These are phyloP conservation scores for Hipparchia sbordonii DNA, from an alignment of 2,888 invertebrate genomes.

Conservation along the genomic window DNA sequence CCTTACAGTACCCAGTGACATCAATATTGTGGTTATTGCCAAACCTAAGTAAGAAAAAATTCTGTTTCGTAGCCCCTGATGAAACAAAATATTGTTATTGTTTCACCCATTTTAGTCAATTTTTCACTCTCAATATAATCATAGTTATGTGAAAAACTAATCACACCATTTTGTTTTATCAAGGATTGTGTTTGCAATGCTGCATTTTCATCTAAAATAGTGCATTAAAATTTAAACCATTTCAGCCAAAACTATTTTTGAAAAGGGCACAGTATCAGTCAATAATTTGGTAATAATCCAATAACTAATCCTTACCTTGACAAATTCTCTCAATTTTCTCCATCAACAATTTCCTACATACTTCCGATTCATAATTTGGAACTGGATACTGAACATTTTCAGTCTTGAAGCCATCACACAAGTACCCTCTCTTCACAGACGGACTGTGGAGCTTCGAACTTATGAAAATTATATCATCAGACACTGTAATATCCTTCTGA, in stretches of 20 bases:
- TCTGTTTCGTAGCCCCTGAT: too few species aligned
- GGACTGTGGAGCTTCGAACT: conserved; percentile 84
- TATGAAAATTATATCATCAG: conserved; percentile 82
- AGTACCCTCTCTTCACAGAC: conserved; percentile 79
- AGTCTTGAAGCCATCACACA: conserved; percentile 77
- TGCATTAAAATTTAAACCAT: neutral
- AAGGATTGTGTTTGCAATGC: too few species aligned
- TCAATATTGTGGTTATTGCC: too few species aligned
- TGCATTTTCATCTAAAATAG: neutral
- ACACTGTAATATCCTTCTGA: conserved; percentile 71
- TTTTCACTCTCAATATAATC: too few species aligned
- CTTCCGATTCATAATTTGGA: conserved; percentile 91
- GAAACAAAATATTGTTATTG: too few species aligned
- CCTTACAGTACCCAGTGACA: too few species aligned
- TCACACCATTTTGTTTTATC: too few species aligned
- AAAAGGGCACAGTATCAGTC: too few species aligned
- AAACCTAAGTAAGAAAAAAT: too few species aligned
- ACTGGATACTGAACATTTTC: conserved; percentile 80
- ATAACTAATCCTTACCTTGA: conserved; percentile 62
- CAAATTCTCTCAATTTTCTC: conserved; percentile 93
- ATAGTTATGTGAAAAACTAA: too few species aligned
- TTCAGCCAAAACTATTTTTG: neutral
- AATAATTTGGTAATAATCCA: too few species aligned
- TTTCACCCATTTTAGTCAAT: too few species aligned
- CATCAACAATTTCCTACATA: conserved; percentile 90